Evolutionary conservation across 2,113 vertebrate genomes (phyloP), one percentile per base, ranked within the genome.

Genomic region (Bos javanicus): DNA sequence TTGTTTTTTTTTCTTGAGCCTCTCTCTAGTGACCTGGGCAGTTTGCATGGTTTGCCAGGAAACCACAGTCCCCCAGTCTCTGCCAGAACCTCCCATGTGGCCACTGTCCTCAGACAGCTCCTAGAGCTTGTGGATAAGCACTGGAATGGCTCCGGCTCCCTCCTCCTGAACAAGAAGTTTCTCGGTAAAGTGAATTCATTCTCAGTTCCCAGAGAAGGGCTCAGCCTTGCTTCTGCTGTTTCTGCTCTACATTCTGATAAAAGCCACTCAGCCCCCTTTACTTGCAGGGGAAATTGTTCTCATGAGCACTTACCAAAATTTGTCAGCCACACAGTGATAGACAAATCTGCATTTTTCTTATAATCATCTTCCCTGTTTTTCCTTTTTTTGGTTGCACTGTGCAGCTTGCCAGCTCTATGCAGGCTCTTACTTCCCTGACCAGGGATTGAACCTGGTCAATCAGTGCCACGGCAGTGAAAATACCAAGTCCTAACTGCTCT

Each of bases 111-210:
- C 50, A 96, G 96, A 59, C 98, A 98, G 90, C 98, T 99, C 8
- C 96, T 99, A 80, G 98, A 99, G 86, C 98, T 99, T 33, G 98
- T 99, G 83, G 99, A 99, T 64, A 97, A 97, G 43, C 98, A 99
- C 96, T 99, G 99, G 99, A 97, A 57, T 0, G 99, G 99, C 54
- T 97, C 98, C 1, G 98, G 97, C 19, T 99, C 99, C 46, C 98
- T 99, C 19, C 98, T 99, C 30, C 97, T 98, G 74, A 99, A 99
- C 96, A 98, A 98, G 93, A 98, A 97, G 91, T 99, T 99, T 91
- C 98, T 99, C 2, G 97, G 99, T 99, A 95, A 74, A 98, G 97
- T 90, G 46, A 76, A 64, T 56, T 15, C 30, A 54, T 26, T 89
- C 82, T 89, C 17, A 25, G 50, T 64, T 84, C 60, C 43, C 57